Percentiles rank a stretch among this genome's conserved stretches.
Conservation (phyloP, 2,797 vertebrate species). For the Schizothorax lantsangensis region DNA sequence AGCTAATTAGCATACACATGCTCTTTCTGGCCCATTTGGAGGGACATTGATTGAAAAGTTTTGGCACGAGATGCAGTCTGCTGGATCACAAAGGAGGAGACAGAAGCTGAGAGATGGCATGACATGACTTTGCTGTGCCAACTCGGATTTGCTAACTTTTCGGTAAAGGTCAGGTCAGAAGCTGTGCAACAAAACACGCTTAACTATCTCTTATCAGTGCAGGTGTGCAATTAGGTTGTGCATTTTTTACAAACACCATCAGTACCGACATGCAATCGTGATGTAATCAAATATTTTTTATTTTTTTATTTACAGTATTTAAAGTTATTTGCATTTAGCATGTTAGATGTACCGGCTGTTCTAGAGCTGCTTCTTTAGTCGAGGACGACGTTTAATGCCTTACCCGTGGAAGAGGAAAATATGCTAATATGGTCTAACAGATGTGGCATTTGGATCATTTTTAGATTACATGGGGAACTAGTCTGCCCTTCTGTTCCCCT, state of each 20-base stretch:
- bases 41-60: slow-evolving; percentile 4
- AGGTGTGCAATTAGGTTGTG: neutral
- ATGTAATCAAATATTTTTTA: neutral
- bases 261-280: neutral
- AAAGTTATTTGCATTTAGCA: neutral
- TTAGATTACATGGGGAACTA: slow-evolving; percentile 46
- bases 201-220: neutral
- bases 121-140: neutral
- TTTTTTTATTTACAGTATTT: too few species aligned
- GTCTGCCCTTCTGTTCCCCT: slow-evolving; percentile 39
- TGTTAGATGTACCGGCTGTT: too few species aligned
- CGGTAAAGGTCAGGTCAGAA: slow-evolving; percentile 1
- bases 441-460: slow-evolving; percentile 54
- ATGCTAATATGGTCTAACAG: slow-evolving; percentile 45
- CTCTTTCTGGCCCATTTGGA: neutral
- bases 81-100: slow-evolving; percentile 13
- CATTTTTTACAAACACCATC: neutral
- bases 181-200: neutral
- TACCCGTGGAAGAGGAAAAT: slow-evolving; percentile 18
- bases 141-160: neutral
- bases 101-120: neutral
- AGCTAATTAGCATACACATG: slow-evolving; percentile 57
- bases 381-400: slow-evolving; percentile 55
- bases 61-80: slow-evolving; percentile 27
- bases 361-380: neutral